These are phyloP conservation scores for human DNA, from an alignment of 2,113 vertebrate genomes.

Conservation along the genomic window GRCh38 chr12:65417501-65418000, in stretches of 20 bases:
- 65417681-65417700: background rate
- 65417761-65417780: background rate
- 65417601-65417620: background rate
- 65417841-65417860: background rate
- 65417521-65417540: background rate
- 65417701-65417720: background rate
- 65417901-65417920: background rate
- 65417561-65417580: background rate
- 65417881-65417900: background rate
- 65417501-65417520: background rate
- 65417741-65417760: background rate
- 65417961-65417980: background rate
- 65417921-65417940: background rate
- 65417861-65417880: background rate
- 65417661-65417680: background rate
- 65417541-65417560: background rate
- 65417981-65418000: background rate
- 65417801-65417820: background rate
- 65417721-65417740: background rate
- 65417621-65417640: background rate
- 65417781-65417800: background rate
- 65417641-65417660: background rate
- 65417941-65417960: background rate
- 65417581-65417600: background rate
- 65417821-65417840: background rate